These are phyloP conservation scores for Elephantulus edwardii DNA, from an alignment of 2,113 vertebrate genomes.

Conservation along the genomic window DNA sequence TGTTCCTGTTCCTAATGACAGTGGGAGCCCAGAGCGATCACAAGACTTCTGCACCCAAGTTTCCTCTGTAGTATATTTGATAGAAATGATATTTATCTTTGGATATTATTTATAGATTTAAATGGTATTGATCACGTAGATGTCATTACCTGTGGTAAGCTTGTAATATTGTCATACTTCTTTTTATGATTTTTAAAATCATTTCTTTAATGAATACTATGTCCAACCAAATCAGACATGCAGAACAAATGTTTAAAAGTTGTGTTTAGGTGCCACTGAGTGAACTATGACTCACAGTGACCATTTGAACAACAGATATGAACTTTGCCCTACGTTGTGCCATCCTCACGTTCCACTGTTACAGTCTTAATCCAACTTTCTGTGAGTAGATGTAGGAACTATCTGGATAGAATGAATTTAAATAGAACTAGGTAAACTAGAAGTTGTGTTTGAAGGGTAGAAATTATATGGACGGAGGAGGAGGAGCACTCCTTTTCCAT, in stretches of 20 bases:
- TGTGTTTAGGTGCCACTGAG: too few relatives aligned
- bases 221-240: rapidly evolving
- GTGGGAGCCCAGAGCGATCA: neutral
- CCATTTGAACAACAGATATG: too few relatives aligned
- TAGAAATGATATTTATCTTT: neutral
- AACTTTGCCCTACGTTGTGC: too few relatives aligned
- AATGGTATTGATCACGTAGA: neutral
- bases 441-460: neutral
- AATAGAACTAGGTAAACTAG: neutral
- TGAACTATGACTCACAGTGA: too few relatives aligned
- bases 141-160: neutral
- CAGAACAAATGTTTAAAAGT: neutral
- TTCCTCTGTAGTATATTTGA: neutral
- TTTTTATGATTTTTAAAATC: conserved; percentile 42
- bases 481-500: neutral
- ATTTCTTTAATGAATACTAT: neutral
- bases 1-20: neutral
- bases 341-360: too few relatives aligned
- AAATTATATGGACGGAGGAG: neutral
- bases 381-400: neutral
- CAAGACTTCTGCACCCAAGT: neutral
- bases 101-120: neutral
- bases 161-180: neutral
- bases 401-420: neutral
- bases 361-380: too few relatives aligned